Conservation (phyloP, 2,113 vertebrate genomes). For the Coreoperca whiteheadi region DNA sequence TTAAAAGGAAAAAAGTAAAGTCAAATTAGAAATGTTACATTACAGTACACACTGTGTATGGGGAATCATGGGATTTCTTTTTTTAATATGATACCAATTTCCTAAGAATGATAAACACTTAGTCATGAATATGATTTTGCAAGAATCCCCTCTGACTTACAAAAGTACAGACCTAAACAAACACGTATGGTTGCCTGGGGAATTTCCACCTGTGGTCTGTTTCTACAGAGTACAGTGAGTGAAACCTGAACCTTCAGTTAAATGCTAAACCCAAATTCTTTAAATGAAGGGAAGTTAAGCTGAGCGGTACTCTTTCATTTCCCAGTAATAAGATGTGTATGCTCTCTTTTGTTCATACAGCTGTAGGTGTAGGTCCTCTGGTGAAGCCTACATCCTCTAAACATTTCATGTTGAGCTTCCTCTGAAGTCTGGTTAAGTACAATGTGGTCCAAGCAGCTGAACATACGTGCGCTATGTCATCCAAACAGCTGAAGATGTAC, state of each 20-base stretch:
- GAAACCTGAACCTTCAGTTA: constrained; percentile 21
- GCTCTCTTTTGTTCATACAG: constrained; percentile 13
- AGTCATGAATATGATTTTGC: neutral
- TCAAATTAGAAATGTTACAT: neutral
- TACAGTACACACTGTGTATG: neutral
- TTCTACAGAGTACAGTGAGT: constrained; percentile 18
- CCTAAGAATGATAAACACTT: constrained; percentile 9
- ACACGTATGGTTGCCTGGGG: constrained; percentile 5
- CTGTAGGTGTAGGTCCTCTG: constrained; percentile 39
- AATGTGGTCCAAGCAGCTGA: constrained; percentile 26
- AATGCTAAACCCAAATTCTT: too few species aligned
- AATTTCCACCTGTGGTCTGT: constrained; percentile 48
- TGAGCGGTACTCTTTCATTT: constrained; percentile 8
- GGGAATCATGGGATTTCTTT: neutral
- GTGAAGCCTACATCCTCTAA: constrained; percentile 37
- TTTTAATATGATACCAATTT: neutral
- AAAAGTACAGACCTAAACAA: constrained; percentile 18
- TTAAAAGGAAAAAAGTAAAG: neutral
- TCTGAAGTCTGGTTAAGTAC: constrained; percentile 12
- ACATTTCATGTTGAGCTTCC: constrained; percentile 47
- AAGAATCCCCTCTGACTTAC: constrained; percentile 27
- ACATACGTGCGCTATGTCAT: constrained; percentile 98
- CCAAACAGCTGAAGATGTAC: constrained; percentile 99
- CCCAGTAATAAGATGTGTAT: constrained; percentile 6
- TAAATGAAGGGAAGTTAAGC: constrained; percentile 21